Evolutionary conservation across 2,888 invertebrate species (phyloP), one percentile per base, ranked within the genome.

Genomic region (Carpatolechia fugitivella): DNA sequence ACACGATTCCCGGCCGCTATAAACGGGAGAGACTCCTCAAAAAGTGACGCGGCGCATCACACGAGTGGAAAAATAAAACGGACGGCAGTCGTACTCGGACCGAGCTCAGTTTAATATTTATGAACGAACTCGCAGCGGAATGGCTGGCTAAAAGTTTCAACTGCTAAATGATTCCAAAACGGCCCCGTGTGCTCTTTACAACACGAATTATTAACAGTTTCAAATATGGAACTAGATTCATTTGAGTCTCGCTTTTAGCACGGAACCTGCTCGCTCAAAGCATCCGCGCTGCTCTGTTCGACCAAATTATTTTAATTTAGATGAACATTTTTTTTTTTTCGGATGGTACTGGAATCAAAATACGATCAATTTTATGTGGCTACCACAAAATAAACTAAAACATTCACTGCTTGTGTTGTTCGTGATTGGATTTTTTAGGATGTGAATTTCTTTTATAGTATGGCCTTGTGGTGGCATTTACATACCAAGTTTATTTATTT

Each of bases 61-160:
- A 69, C 66, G 74, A 67, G 71, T 74, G 65, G 60, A 35, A 59
- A 72, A 76, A 78, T 75, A 76, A 78, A 75, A 65, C 52, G 64
- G 52, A 65, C 53, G 63, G 53, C 63, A 67, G 67, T 62, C 66
- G 65, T 69, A 72, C 71, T 64, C 68, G 70, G 72, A 60, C 69
- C 71, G 70, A n/a, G n/a, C n/a, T n/a, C n/a, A n/a, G n/a, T 74
- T 79, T 72, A 76, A 78, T 79, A 79, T 79, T 78, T 78, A 78
- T 78, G 79, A 78, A 70, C 64, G 58, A 58, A 54, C 60, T 66
- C 62, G 35, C 49, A 35, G 29, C 66, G 70, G 72, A 76, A 78
- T 77, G 66, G 72, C 68, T 69, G 68, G 66, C 66, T 69, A 68
- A 74, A 78, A 78, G 65, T 78, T 78, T 67, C 66, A 69, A 64